These are phyloP conservation scores for Pachycephala philippinensis DNA, from an alignment of 2,113 vertebrate genomes.

Conservation along the genomic window DNA sequence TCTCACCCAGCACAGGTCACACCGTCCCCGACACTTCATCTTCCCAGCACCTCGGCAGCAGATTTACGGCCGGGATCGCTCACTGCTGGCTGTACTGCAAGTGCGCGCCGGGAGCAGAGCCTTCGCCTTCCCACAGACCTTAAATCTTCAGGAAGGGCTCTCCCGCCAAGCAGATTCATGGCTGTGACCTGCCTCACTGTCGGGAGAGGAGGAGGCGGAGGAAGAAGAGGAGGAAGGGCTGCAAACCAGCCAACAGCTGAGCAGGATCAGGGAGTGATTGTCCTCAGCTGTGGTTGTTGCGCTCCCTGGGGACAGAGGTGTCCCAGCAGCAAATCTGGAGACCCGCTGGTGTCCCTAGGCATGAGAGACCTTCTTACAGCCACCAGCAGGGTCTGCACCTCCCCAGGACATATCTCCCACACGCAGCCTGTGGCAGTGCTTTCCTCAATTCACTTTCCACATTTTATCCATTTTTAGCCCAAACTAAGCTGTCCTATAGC, in stretches of 20 bases:
- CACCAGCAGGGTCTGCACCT: neutral
- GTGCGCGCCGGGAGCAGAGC: fast-evolving
- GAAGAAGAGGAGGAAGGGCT: neutral
- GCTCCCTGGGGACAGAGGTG: neutral
- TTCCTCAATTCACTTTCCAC: neutral
- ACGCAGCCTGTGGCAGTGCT: neutral
- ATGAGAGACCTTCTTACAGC: neutral
- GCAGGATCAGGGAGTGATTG: neutral
- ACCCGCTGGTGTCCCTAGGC: neutral
- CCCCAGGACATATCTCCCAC: neutral
- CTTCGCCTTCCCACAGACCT: fast-evolving
- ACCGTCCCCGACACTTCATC: fast-evolving
- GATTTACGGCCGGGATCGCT: neutral
- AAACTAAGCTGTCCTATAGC: neutral
- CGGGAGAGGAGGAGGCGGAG: fast-evolving
- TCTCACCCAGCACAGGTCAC: fast-evolving
- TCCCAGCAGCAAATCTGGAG: neutral
- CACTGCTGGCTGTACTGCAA: neutral
- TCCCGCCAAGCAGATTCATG: fast-evolving
- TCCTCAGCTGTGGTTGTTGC: neutral
- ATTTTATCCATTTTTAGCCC: neutral
- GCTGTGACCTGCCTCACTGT: fast-evolving
- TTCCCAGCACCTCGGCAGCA: fast-evolving
- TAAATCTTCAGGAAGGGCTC: neutral
- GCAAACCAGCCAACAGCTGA: neutral